Percentiles rank a stretch among this genome's conserved stretches.
Evolutionary conservation across 2,797 vertebrate genomes (phyloP).

Genomic region (Danio albolineatus): DNA sequence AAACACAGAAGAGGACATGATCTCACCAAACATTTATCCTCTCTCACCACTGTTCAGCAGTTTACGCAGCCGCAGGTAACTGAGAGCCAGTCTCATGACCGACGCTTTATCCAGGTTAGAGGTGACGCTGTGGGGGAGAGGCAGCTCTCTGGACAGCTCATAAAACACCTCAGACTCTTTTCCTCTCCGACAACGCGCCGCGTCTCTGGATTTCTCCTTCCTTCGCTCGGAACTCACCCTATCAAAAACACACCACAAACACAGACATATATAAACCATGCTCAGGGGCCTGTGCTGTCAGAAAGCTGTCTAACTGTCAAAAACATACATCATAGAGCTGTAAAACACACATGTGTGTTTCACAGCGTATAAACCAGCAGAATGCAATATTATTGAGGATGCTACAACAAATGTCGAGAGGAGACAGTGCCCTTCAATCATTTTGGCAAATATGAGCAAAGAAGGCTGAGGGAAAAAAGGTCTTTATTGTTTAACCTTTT

Average conservation of each 20-base stretch:
- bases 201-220: slow-evolving; percentile 97
- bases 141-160: slow-evolving; percentile 93
- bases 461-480: neutral
- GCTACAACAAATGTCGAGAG: neutral
- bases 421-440: too few relatives aligned
- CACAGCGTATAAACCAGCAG: neutral
- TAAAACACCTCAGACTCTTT: slow-evolving; percentile 98
- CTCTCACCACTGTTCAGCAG: slow-evolving; percentile 88
- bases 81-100: slow-evolving; percentile 97
- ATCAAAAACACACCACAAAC: slow-evolving; percentile 20
- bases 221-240: slow-evolving; percentile 85
- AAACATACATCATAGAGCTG: neutral
- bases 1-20: neutral
- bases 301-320: neutral
- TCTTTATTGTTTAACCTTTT: too few relatives aligned
- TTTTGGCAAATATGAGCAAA: neutral
- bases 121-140: slow-evolving; percentile 91
- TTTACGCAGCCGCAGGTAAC: slow-evolving; percentile 94
- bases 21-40: neutral
- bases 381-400: neutral
- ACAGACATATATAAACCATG: neutral
- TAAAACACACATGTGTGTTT: neutral
- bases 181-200: slow-evolving; percentile 90
- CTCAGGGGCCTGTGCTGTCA: neutral
- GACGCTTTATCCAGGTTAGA: slow-evolving; percentile 97